phyloP scores from a whole-genome alignment of 2,797 vertebrate species.

The Pteronotus mesoamericanus region DNA sequence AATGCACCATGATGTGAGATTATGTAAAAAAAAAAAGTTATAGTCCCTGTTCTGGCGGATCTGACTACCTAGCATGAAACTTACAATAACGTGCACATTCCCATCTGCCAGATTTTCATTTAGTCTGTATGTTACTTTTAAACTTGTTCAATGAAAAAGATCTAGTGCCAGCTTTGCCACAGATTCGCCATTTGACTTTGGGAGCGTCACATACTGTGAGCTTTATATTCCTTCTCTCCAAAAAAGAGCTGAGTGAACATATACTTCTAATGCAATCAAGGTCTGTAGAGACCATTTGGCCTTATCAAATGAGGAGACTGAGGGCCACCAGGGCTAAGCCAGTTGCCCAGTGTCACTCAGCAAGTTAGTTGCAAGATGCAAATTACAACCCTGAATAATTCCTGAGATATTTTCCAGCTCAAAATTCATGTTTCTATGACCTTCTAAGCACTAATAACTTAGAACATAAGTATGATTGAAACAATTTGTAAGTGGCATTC shows the following conservation, averaged over 20 bases:
- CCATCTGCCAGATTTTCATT: not conserved
- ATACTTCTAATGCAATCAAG: not conserved
- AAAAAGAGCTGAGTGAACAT: not conserved
- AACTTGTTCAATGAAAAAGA: not conserved
- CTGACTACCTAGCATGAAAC: not conserved
- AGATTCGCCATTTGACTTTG: slow-evolving; percentile 37
- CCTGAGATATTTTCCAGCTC: slow-evolving; percentile 24
- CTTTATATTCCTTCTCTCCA: not conserved
- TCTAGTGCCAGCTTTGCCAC: not conserved
- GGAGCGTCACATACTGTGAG: not conserved
- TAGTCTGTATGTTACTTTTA: not conserved
- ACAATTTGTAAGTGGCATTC: slow-evolving; percentile 64
- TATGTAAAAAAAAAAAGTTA: not conserved
- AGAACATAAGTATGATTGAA: slow-evolving; percentile 60
- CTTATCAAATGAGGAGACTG: slow-evolving; percentile 22
- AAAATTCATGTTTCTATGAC: slow-evolving; percentile 64
- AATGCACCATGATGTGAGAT: not conserved
- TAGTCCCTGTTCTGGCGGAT: not conserved
- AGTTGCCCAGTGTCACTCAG: not conserved
- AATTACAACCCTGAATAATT: slow-evolving; percentile 54
- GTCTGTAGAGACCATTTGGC: not conserved
- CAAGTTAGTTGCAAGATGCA: slow-evolving; percentile 47
- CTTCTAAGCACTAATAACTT: slow-evolving; percentile 64
- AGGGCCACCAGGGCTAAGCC: not conserved
- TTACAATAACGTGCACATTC: not conserved